Conservation (phyloP, 2,888 invertebrate species). For the Synergus itoensis region DNA sequence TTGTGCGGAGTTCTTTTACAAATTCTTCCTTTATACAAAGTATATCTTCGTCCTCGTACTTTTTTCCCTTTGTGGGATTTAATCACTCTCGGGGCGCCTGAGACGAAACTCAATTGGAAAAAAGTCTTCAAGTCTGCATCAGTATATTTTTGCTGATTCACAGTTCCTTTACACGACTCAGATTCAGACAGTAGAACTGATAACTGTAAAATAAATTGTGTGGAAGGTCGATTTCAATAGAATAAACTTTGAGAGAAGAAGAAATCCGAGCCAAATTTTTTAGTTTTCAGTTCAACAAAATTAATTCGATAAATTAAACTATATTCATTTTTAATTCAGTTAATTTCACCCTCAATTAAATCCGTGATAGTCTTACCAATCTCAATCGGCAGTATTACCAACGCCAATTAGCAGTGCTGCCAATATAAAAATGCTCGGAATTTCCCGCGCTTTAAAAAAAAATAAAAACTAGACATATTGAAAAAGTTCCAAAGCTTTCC, state of each 20-base stretch:
- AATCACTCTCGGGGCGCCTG: conserved; percentile 26
- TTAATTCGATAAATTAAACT: no score
- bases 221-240: background rate
- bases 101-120: conserved; percentile 4
- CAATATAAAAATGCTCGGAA: no score
- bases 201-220: background rate
- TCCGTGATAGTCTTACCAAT: no score
- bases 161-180: background rate
- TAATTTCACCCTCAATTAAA: no score
- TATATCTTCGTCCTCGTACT: conserved; percentile 14
- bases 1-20: conserved; percentile 27
- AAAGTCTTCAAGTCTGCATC: conserved; percentile 1
- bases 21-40: conserved; percentile 33
- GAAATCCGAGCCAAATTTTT: background rate
- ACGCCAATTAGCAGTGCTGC: no score
- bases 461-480: no score
- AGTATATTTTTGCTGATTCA: background rate
- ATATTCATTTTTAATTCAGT: no score
- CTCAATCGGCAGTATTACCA: no score
- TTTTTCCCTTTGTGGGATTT: conserved; percentile 22
- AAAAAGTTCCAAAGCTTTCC: background rate
- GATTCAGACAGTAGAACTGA: background rate
- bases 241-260: background rate
- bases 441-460: no score
- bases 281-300: no score